Base-by-base conservation (phyloP, 2,888 invertebrate species). In the Pinctada fucata region DNA sequence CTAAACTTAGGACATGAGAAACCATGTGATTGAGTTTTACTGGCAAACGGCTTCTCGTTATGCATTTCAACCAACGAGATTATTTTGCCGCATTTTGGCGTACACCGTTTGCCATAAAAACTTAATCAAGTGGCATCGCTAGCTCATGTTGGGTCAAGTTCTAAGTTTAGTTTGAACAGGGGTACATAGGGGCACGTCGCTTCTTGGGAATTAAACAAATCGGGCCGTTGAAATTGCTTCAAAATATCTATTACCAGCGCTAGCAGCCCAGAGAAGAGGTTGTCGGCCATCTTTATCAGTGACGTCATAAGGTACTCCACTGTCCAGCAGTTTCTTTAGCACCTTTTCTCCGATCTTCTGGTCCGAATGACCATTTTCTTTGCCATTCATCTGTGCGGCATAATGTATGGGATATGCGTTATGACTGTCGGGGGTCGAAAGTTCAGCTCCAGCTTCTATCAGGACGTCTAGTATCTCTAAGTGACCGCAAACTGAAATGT, bases 401-500 rank as follows among this genome's bases (percentile, higher is more conserved):
- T 99, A 99, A 93, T 99, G 99, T 76, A 99, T 93, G 0, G 99
- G 98, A 89, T 96, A 97, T 16, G 99, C 99, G 45, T 98, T 97
- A 91, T 98, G 97, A 84, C 97, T 96, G 93, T 99, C 99, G 0
- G 97, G 95, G 0, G 96, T 96, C 13, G 96, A 96, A 5, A 97
- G 95, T 87, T 96, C 95, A 0, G 97, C 98, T 3, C 97, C 97
- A 1, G 89, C 95, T 2, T 96, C 95, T 86, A 98, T 93, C 69
- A 99, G 95, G 0, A 97, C 94, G 66, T 97, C 95, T 82, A 98
- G 93, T 31, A 97, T 96, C 81, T 97, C 97, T 71, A 97, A 95
- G 92, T 98, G 98, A 0, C 98, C 98, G 91, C 98, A 98, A 10
- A 99, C 98, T 90, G 88, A 50, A 83, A 80, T 48, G 50, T 51